These are phyloP conservation scores for Ornithorhynchus anatinus DNA, from an alignment of 2,113 vertebrate genomes.

Conservation along the genomic window DNA sequence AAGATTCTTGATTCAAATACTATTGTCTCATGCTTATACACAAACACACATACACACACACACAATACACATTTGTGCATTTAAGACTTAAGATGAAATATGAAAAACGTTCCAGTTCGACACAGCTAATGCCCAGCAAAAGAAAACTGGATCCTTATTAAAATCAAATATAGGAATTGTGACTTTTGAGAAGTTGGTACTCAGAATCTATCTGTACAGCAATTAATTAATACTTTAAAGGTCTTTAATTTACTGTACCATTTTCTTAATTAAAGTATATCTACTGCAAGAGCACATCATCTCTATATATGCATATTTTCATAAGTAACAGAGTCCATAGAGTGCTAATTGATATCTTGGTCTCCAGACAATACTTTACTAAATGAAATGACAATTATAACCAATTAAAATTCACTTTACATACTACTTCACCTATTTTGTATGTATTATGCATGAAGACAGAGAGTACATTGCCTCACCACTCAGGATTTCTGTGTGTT, in stretches of 20 bases:
- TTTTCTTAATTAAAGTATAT: slow-evolving; percentile 84
- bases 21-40: slow-evolving; percentile 43
- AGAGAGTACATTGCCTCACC: slow-evolving; percentile 73
- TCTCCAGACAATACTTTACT: slow-evolving; percentile 87
- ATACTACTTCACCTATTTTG: slow-evolving; percentile 82
- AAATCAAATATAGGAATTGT: slow-evolving; percentile 52
- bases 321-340: slow-evolving; percentile 80
- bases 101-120: no score
- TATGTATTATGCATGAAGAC: slow-evolving; percentile 85
- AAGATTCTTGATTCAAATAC: slow-evolving; percentile 43
- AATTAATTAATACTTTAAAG: slow-evolving; percentile 83
- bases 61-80: slow-evolving; percentile 16
- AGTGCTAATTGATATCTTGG: slow-evolving; percentile 86
- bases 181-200: slow-evolving; percentile 63
- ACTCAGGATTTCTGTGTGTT: slow-evolving; percentile 71
- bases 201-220: slow-evolving; percentile 66
- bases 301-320: slow-evolving; percentile 81
- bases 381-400: slow-evolving; percentile 89
- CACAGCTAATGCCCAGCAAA: neutral
- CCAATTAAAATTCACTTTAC: slow-evolving; percentile 90
- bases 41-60: slow-evolving; percentile 24
- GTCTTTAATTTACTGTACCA: slow-evolving; percentile 80
- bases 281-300: slow-evolving; percentile 70
- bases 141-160: slow-evolving; percentile 43
- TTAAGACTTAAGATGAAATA: slow-evolving; percentile 20